phyloP scores from a whole-genome alignment of 2,113 vertebrate species.

The Antigone vipio region DNA sequence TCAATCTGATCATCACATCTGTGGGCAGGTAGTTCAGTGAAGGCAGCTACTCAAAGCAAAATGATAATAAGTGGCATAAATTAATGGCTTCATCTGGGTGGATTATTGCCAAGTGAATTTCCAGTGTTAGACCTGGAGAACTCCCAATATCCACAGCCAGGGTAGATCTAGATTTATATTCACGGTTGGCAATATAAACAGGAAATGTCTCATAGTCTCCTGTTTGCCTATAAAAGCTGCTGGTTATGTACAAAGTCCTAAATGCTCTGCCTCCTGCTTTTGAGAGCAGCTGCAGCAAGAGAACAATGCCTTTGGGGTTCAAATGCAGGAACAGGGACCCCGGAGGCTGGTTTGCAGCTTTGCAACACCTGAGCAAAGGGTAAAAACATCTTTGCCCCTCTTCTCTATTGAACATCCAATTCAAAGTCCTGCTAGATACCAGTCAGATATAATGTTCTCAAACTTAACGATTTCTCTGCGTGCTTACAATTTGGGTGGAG shows the following conservation, averaged over 20 bases:
- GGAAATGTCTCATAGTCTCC: background rate
- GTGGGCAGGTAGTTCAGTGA: background rate
- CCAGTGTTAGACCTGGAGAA: background rate
- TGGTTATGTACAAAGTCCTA: background rate
- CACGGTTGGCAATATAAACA: background rate
- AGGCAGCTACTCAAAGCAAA: background rate
- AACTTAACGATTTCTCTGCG: background rate
- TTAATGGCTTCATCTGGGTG: background rate
- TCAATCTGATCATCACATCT: background rate
- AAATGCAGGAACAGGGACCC: fast-evolving
- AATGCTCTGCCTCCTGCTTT: background rate
- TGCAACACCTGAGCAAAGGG: background rate
- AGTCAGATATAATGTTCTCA: background rate
- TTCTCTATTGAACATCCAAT: background rate
- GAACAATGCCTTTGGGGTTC: background rate
- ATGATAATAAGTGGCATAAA: background rate
- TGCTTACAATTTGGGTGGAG: background rate
- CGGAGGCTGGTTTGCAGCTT: background rate
- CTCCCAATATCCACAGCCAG: background rate
- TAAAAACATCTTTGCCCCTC: background rate
- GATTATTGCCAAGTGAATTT: background rate
- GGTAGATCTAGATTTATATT: background rate
- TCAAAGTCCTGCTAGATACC: background rate
- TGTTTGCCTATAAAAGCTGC: background rate
- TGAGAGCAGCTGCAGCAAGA: background rate